Percentiles rank a stretch among this genome's conserved stretches.
Conservation (phyloP, 2,797 vertebrate species). For the Sebastolobus alascanus region DNA sequence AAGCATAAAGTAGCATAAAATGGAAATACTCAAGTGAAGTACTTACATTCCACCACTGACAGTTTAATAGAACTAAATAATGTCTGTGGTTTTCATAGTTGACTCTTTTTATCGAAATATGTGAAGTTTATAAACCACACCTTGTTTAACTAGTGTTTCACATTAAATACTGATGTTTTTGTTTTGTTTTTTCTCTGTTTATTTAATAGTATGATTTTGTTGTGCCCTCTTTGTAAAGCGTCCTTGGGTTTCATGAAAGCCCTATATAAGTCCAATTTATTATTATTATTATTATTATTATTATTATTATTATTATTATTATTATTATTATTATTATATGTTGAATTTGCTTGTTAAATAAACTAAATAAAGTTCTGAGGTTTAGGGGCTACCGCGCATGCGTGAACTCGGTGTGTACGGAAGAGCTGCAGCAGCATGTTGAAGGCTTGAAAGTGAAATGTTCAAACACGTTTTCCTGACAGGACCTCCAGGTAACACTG, state of each 20-base stretch:
- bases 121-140: not conserved
- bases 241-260: no score
- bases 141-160: not conserved
- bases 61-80: not conserved
- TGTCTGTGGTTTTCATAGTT: not conserved
- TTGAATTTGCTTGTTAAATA: not conserved
- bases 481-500: slow-evolving; percentile 88
- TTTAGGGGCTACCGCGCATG: slow-evolving; percentile 60
- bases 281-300: no score
- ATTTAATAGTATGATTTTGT: no score
- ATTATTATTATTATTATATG: no score
- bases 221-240: no score
- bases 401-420: slow-evolving; percentile 60
- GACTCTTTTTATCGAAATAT: not conserved
- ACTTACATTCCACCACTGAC: no score
- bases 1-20: no score
- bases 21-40: no score
- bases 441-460: slow-evolving; percentile 62
- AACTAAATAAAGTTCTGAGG: not conserved
- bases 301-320: no score
- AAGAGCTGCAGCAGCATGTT: slow-evolving; percentile 43
- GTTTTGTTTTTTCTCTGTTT: no score
- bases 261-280: no score
- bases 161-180: no score
- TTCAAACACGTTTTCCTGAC: slow-evolving; percentile 89